Percentiles rank a stretch among this genome's conserved stretches.
Conservation (phyloP, 1,140 invertebrate genomes). For the Drosophila miranda region DNA sequence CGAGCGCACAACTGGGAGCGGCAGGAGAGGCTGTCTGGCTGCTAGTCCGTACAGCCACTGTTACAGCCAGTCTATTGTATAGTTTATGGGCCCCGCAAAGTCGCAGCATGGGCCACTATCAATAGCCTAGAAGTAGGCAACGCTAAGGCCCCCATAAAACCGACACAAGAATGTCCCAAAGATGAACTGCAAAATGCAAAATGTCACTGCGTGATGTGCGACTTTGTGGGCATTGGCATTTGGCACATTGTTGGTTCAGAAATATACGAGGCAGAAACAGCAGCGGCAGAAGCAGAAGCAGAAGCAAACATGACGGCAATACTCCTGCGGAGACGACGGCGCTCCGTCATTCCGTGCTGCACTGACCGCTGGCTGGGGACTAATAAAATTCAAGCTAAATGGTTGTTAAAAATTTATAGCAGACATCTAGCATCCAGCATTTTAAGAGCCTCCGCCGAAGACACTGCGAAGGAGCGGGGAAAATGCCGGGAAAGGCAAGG, state of each 20-base stretch:
- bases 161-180: conserved; percentile 12
- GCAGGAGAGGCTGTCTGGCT: conserved; percentile 8
- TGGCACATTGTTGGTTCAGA: conserved; percentile 35
- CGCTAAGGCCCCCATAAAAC: conserved; percentile 18
- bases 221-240: conserved; percentile 42
- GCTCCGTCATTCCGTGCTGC: conserved; percentile 2
- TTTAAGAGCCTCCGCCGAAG: too few species aligned
- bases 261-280: conserved; percentile 38
- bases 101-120: conserved; percentile 18
- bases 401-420: conserved; percentile 81
- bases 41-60: conserved; percentile 7
- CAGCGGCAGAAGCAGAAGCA: not conserved
- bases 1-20: conserved; percentile 34
- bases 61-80: conserved; percentile 7
- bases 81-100: conserved; percentile 14
- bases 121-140: conserved; percentile 35
- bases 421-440: not conserved
- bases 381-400: conserved; percentile 82
- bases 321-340: not conserved
- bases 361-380: conserved; percentile 60
- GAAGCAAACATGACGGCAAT: not conserved
- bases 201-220: conserved; percentile 57
- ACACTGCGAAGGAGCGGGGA: too few species aligned
- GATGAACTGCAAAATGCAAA: conserved; percentile 48
- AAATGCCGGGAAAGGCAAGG: too few species aligned